phyloP scores from a whole-genome alignment of 2,888 invertebrate species.

The Folsomia manolachei region DNA sequence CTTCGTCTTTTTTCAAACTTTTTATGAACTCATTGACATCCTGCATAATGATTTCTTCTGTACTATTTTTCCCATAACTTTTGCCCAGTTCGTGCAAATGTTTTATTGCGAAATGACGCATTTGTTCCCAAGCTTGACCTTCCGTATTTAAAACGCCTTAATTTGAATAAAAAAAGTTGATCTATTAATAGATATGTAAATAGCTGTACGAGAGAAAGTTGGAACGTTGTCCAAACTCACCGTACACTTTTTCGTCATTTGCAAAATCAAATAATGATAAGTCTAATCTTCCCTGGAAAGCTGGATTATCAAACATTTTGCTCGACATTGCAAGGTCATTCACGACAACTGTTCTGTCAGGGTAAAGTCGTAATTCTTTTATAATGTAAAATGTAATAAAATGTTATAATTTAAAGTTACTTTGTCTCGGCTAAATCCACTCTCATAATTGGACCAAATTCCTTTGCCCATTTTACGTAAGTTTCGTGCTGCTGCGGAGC shows the following conservation, averaged over 20 bases:
- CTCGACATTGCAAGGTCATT: background rate
- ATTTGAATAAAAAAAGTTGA: background rate
- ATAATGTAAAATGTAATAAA: background rate
- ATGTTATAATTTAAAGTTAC: background rate
- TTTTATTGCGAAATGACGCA: slow-evolving; percentile 26
- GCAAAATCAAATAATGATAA: background rate
- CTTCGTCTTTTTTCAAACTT: slow-evolving; percentile 21
- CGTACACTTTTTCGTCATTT: background rate
- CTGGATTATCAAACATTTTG: background rate
- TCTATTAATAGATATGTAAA: background rate
- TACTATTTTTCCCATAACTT: slow-evolving; percentile 20
- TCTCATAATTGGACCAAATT: background rate
- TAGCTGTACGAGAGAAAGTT: too few relatives aligned
- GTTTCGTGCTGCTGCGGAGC: background rate
- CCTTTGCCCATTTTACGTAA: background rate
- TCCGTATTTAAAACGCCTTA: slow-evolving; percentile 9
- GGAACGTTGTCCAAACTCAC: background rate
- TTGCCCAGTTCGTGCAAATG: slow-evolving; percentile 21
- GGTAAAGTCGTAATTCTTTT: too few relatives aligned
- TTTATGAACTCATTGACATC: slow-evolving; percentile 24
- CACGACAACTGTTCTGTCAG: background rate
- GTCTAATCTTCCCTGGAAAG: background rate
- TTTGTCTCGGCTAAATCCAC: background rate
- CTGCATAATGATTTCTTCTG: slow-evolving; percentile 23
- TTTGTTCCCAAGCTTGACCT: slow-evolving; percentile 28